phyloP scores from a whole-genome alignment of 1,140 invertebrate genomes.

The Pseudobourletiella spinata region DNA sequence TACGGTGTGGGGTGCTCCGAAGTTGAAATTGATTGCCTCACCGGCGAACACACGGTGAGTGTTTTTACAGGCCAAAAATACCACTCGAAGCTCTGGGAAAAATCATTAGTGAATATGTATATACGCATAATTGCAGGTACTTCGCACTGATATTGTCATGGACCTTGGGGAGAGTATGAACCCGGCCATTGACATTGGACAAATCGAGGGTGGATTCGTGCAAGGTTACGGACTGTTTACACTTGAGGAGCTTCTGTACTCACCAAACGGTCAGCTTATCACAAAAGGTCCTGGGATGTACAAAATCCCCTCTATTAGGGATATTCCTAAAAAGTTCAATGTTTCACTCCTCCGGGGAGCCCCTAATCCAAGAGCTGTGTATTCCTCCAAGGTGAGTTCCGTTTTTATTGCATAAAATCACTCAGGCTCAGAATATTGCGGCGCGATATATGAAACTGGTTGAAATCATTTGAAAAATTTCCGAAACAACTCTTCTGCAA shows the following conservation, averaged over 20 bases:
- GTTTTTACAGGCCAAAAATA: not conserved
- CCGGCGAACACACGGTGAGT: conserved; percentile 67
- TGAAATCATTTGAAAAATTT: too few relatives aligned
- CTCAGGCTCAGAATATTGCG: too few relatives aligned
- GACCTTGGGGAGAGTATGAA: conserved; percentile 59
- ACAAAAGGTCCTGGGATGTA: conserved; percentile 55
- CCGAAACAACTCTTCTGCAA: too few relatives aligned
- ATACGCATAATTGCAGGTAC: conserved; percentile 41
- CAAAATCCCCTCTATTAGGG: conserved; percentile 52
- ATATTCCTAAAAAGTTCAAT: conserved; percentile 54
- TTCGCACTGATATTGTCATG: conserved; percentile 60
- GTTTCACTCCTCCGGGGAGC: conserved; percentile 53
- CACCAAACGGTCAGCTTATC: conserved; percentile 48
- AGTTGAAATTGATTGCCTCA: conserved; percentile 79
- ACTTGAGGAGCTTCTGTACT: conserved; percentile 53
- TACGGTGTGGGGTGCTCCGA: conserved; percentile 69
- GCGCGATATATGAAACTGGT: too few relatives aligned
- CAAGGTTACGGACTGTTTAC: conserved; percentile 57
- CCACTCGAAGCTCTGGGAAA: not conserved
- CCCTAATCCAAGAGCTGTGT: conserved; percentile 53
- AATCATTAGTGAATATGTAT: not conserved
- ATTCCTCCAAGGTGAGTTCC: conserved; percentile 54
- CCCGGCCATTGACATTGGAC: conserved; percentile 58
- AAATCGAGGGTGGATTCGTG: conserved; percentile 54
- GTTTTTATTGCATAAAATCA: not conserved